Percentiles rank a stretch among this genome's conserved stretches.
phyloP scores from a whole-genome alignment of 2,113 vertebrate species.

The Mobula hypostoma region DNA sequence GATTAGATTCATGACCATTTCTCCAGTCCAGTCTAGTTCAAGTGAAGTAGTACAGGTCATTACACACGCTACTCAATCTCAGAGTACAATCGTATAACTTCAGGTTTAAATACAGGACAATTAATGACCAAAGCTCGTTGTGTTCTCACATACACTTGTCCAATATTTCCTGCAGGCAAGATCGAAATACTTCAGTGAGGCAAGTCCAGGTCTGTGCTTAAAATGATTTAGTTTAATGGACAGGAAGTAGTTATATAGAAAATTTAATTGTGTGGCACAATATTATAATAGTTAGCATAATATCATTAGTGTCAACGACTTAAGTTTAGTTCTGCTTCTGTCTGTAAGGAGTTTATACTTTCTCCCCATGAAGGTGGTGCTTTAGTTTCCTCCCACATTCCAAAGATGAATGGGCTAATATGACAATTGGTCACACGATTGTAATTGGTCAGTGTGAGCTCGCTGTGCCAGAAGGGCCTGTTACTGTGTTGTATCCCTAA shows the following conservation, averaged over 20 bases:
- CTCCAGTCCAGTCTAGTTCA: too few relatives aligned
- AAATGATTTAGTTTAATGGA: neutral
- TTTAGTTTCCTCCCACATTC: too few relatives aligned
- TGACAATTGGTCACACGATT: too few relatives aligned
- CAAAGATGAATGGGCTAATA: too few relatives aligned
- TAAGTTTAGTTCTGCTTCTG: too few relatives aligned
- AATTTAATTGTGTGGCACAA: neutral
- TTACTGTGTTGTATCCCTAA: too few relatives aligned
- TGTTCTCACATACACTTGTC: neutral
- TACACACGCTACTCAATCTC: neutral
- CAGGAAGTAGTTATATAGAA: neutral
- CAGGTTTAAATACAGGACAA: neutral
- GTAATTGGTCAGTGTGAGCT: too few relatives aligned
- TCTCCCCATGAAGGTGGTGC: too few relatives aligned
- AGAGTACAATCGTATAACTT: neutral
- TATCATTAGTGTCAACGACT: too few relatives aligned
- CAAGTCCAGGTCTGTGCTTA: neutral
- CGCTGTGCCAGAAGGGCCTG: too few relatives aligned
- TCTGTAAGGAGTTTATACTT: too few relatives aligned
- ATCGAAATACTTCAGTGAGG: neutral
- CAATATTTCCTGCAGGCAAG: neutral
- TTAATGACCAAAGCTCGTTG: neutral
- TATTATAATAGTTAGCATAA: too few relatives aligned
- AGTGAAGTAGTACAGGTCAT: neutral
- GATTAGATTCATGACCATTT: neutral